phyloP scores from a whole-genome alignment of 2,113 vertebrate genomes.

The Anguilla rostrata region DNA sequence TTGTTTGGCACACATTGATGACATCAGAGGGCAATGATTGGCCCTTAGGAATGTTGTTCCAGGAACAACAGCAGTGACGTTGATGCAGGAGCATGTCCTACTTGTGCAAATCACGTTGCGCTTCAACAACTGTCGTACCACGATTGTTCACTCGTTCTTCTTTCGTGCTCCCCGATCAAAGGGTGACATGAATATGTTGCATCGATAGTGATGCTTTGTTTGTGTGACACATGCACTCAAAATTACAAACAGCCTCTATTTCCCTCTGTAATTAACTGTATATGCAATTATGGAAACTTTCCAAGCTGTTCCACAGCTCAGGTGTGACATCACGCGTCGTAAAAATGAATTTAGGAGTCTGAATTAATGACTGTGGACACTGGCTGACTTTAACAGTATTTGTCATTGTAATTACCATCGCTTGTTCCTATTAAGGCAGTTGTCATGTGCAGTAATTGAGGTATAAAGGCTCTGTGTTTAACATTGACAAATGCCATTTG shows the following conservation, averaged over 20 bases:
- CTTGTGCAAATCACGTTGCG: no score
- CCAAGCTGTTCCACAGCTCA: neutral
- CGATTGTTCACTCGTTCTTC: neutral
- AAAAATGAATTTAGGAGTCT: neutral
- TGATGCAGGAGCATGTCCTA: no score
- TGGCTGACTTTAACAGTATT: neutral
- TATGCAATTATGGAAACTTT: neutral
- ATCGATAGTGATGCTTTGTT: no score
- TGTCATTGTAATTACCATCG: neutral
- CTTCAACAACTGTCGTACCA: neutral
- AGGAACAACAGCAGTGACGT: no score
- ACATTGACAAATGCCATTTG: conserved; percentile 1
- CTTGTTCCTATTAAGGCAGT: neutral
- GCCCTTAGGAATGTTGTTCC: no score
- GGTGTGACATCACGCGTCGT: neutral
- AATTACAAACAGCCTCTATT: neutral
- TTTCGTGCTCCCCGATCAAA: neutral
- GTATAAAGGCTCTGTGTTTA: neutral
- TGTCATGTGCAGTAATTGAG: neutral
- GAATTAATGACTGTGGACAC: neutral
- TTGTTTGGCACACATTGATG: no score
- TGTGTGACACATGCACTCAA: neutral
- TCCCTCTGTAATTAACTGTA: neutral
- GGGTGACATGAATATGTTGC: neutral
- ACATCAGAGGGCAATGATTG: no score